These are phyloP conservation scores for Australoheros facetus DNA, from an alignment of 2,797 vertebrate genomes.

Conservation along the genomic window DNA sequence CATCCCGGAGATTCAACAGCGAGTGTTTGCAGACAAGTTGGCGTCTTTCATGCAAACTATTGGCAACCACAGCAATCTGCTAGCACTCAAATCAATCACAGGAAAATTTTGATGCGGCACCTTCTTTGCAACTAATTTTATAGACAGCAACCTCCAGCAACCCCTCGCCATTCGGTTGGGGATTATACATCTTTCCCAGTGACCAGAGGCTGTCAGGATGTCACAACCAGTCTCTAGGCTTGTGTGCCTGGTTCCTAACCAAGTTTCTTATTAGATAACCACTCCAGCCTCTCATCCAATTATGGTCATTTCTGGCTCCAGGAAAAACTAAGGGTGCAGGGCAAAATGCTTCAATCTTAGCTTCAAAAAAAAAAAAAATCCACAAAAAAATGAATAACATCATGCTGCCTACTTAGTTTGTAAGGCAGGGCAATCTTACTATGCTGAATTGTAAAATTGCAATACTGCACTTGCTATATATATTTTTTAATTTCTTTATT, in stretches of 20 bases:
- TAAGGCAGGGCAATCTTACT: slow-evolving; percentile 29
- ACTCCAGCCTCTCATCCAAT: too few relatives aligned
- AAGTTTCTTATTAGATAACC: too few relatives aligned
- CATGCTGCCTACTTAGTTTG: not conserved
- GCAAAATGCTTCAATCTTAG: not conserved
- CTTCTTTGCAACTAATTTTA: not conserved
- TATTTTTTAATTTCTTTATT: not conserved
- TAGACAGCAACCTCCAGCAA: not conserved
- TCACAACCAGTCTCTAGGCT: not conserved
- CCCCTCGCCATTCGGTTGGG: too few relatives aligned
- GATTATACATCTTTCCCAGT: not conserved
- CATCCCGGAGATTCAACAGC: not conserved
- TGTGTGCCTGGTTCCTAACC: not conserved
- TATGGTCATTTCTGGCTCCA: not conserved
- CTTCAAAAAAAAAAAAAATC: not conserved
- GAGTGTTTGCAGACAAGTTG: not conserved
- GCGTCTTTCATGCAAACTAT: not conserved
- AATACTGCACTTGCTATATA: not conserved
- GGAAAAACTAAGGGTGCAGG: not conserved
- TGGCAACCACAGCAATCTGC: not conserved
- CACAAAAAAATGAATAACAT: not conserved
- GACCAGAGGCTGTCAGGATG: not conserved
- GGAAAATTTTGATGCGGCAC: not conserved
- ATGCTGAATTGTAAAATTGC: not conserved
- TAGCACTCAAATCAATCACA: not conserved